Conservation (phyloP, 2,113 vertebrate species). For the Chelonoidis abingdonii region DNA sequence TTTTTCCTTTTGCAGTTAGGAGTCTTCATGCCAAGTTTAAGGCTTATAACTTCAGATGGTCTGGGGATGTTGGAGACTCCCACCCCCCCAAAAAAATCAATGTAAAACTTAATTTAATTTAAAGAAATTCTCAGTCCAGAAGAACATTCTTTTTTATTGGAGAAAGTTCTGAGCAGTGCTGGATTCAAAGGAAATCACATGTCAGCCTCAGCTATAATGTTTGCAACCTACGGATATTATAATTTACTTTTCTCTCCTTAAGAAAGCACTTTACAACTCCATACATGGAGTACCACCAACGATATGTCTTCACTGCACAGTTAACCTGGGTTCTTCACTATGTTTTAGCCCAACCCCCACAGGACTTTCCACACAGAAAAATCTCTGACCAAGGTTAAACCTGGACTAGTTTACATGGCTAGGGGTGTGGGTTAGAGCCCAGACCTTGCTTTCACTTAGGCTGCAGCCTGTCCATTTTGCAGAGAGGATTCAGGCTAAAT, state of each 20-base stretch:
- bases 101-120: not conserved
- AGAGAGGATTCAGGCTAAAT: no score
- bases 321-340: no score
- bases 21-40: accelerated
- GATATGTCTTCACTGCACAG: no score
- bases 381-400: no score
- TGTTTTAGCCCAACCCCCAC: no score
- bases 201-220: not conserved
- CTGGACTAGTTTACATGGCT: no score
- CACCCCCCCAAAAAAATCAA: not conserved
- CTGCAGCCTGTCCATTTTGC: no score
- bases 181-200: not conserved
- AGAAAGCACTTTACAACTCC: not conserved
- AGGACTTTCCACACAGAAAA: no score
- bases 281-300: no score
- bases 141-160: accelerated
- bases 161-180: not conserved
- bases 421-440: no score
- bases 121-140: not conserved
- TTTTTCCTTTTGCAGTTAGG: not conserved
- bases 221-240: not conserved
- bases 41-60: not conserved
- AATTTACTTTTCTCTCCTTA: not conserved
- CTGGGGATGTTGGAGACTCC: not conserved
- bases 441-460: no score